Base-by-base conservation (phyloP, 1,140 invertebrate species). In the Zaprionus kolodkinae region DNA sequence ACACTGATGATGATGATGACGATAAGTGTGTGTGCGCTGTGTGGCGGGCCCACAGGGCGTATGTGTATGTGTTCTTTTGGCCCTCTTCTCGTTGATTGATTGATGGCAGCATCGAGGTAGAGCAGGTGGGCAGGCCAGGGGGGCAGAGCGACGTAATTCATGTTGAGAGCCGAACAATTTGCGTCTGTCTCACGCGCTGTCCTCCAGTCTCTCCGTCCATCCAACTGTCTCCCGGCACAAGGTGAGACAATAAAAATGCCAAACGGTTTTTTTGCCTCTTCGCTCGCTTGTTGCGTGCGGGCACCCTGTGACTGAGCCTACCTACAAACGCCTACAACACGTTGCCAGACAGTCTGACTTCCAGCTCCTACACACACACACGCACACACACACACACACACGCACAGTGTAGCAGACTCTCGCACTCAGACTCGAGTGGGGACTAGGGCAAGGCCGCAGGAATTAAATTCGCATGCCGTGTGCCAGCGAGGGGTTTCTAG, bases 371-470 rank as follows among this genome's bases (percentile, higher is more conserved):
- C 57, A 38, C 64, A 54, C 35, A 57, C 17, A 38, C 33, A 43
- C 52, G 60, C 59, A 48, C 72, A 25, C 57, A 38, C 64, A 54
- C 35, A 57, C 15, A 33, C 33, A 36, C 43, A 60, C 33, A 59
- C 21, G 48, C 52, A 64, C 30, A 55, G 12, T 40, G 36, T 33
- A 45, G 69, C 40, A 82, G 74, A 63, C 66, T 73, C 27, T 3
- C 21, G 1, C 21, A 21, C 1, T 59, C 56, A 30, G 68, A 66
- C 48, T 65, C 48, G 63, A 78, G 38, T 78, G 21, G 78, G 68
- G 84, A 89, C 84, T 88, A 88, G 84, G 84, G 70, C 84, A 88
- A 88, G 84, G 84, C 84, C 84, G 79, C 67, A 71, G 72, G 73
- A 88, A 88, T 88, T 80, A 87, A 80, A 80, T 87, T 74, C 72